phyloP scores from a whole-genome alignment of 2,113 vertebrate species.

The Pomatorhinus ruficollis region DNA sequence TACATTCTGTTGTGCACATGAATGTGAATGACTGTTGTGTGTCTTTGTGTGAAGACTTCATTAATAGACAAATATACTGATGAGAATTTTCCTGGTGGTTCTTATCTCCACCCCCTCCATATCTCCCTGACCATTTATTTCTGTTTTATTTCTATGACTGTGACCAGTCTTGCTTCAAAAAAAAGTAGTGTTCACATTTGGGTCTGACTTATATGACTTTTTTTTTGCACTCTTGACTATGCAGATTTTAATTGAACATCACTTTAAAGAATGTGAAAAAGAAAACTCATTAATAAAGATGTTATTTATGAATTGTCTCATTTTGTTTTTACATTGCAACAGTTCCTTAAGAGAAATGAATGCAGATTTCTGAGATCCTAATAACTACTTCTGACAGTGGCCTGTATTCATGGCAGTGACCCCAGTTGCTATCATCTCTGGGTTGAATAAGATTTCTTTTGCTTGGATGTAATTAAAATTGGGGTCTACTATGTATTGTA shows the following conservation, averaged over 20 bases:
- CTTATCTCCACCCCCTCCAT: not conserved
- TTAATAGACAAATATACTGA: not conserved
- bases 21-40: not conserved
- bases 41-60: constrained; percentile 23
- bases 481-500: not conserved
- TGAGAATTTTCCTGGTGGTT: not conserved
- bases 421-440: not conserved
- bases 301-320: constrained; percentile 35
- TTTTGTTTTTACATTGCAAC: not conserved
- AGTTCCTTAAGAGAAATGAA: not conserved
- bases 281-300: constrained; percentile 46
- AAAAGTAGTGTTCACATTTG: not conserved
- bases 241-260: constrained; percentile 39
- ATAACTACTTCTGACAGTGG: not conserved
- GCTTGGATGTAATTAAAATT: not conserved
- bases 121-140: not conserved
- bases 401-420: not conserved
- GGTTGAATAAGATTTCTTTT: not conserved
- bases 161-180: not conserved
- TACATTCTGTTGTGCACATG: not conserved
- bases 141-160: not conserved
- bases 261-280: constrained; percentile 47
- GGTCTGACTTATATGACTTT: not conserved
- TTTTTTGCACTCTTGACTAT: constrained; percentile 38
- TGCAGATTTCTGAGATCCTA: not conserved